Percentiles rank a stretch among this genome's conserved stretches.
Evolutionary conservation across 1,140 invertebrate species (phyloP).

Genomic region (Andricus grossulariae): DNA sequence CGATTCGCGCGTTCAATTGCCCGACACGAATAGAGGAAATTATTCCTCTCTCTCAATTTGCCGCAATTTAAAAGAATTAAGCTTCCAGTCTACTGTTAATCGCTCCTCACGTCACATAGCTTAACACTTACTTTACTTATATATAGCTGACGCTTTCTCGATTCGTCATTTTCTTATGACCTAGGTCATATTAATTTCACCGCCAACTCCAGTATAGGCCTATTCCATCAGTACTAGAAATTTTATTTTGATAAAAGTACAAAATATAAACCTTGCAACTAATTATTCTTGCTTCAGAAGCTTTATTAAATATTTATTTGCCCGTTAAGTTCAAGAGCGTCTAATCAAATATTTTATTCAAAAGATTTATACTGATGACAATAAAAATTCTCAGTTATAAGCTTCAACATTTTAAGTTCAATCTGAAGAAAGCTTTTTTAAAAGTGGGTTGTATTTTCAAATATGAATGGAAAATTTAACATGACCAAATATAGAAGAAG

Average conservation of each 20-base stretch:
- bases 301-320: no score
- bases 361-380: no score
- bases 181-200: not conserved
- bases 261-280: not conserved
- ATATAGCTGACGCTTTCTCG: not conserved
- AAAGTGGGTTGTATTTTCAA: no score
- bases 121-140: conserved; percentile 2
- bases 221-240: not conserved
- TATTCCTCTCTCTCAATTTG: conserved; percentile 71
- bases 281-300: not conserved
- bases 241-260: not conserved
- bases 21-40: conserved; percentile 70
- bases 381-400: no score
- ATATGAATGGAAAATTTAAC: no score
- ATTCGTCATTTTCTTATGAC: not conserved
- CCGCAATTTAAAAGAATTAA: conserved; percentile 72
- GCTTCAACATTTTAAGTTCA: no score
- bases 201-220: not conserved
- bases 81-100: conserved; percentile 56
- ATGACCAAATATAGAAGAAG: no score
- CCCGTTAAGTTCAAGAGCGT: no score
- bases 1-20: conserved; percentile 63
- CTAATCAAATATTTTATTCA: no score
- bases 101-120: conserved; percentile 36
- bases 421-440: no score